Percentiles rank a stretch among this genome's conserved stretches.
Evolutionary conservation across 2,113 vertebrate species (phyloP).

Genomic region (Gobius niger): DNA sequence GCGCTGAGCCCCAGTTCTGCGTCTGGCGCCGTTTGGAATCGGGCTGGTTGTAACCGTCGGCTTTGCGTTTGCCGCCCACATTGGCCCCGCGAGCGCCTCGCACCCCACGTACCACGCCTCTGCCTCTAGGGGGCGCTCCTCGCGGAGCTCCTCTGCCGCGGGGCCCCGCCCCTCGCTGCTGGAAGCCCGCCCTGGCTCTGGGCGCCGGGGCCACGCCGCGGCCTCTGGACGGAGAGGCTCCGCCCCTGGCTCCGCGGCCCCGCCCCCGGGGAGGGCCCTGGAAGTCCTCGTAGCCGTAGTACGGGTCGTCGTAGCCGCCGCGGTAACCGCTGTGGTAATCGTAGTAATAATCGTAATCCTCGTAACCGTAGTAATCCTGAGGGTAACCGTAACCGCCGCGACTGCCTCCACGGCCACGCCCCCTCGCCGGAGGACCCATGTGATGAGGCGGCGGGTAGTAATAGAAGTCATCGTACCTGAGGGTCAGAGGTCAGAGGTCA

Average conservation of each 20-base stretch:
- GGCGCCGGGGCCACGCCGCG: slow-evolving; percentile 87
- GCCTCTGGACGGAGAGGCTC: slow-evolving; percentile 87
- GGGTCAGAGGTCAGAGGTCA: slow-evolving; percentile 3
- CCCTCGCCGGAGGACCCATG: slow-evolving; percentile 89
- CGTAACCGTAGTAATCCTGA: slow-evolving; percentile 95
- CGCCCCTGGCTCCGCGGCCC: slow-evolving; percentile 86
- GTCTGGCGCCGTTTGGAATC: slow-evolving; percentile 99
- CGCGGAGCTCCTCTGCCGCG: slow-evolving; percentile 89
- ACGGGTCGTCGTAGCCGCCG: slow-evolving; percentile 98
- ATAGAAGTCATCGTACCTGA: slow-evolving; percentile 98
- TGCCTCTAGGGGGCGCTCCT: slow-evolving; percentile 94
- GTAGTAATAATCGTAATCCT: slow-evolving; percentile 98
- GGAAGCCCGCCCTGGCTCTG: slow-evolving; percentile 90
- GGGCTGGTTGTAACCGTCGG: slow-evolving; percentile 99
- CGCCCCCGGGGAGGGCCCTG: slow-evolving; percentile 90
- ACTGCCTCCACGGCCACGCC: slow-evolving; percentile 88
- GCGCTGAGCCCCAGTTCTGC: slow-evolving; percentile 99
- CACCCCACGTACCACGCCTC: slow-evolving; percentile 99
- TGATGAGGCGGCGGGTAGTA: slow-evolving; percentile 94
- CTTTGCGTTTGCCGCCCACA: slow-evolving; percentile 99
- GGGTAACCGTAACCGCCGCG: slow-evolving; percentile 92
- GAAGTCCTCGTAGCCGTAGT: slow-evolving; percentile 98
- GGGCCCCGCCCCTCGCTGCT: slow-evolving; percentile 92
- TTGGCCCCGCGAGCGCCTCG: slow-evolving; percentile 99
- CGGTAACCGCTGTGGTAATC: slow-evolving; percentile 99